Conservation (phyloP, 2,888 invertebrate genomes). For the Ormyrus nitidulus region DNA sequence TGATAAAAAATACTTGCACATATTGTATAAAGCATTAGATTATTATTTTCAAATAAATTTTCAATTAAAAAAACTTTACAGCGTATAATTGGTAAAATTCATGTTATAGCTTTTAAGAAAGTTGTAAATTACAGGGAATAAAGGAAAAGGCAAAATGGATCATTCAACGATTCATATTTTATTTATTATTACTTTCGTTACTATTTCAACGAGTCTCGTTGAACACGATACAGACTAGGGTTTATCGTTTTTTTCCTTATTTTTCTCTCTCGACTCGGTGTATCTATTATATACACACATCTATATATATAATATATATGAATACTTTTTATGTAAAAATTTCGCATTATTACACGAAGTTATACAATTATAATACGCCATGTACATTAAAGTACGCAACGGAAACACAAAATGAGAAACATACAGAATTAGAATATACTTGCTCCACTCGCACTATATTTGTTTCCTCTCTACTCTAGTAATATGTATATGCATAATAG, state of each 20-base stretch:
- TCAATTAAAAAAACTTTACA: neutral
- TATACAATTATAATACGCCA: constrained; percentile 52
- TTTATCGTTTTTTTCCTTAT: constrained; percentile 52
- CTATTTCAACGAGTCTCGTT: constrained; percentile 58
- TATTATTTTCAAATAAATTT: neutral
- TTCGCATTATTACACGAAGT: constrained; percentile 50
- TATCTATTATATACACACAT: constrained; percentile 54
- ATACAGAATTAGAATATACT: constrained; percentile 13
- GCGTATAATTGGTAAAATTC: constrained; percentile 5
- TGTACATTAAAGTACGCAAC: constrained; percentile 48
- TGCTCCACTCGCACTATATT: neutral
- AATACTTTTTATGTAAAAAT: constrained; percentile 57
- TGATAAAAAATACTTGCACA: neutral
- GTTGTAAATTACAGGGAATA: constrained; percentile 16
- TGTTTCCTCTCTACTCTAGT: neutral
- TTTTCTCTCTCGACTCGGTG: constrained; percentile 48
- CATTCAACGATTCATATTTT: constrained; percentile 56
- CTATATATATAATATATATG: constrained; percentile 41
- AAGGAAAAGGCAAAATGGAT: constrained; percentile 31
- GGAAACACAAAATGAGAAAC: constrained; percentile 43
- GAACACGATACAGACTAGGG: constrained; percentile 59
- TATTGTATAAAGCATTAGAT: neutral
- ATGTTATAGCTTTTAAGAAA: neutral
- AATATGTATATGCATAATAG: too few relatives aligned
- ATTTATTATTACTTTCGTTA: constrained; percentile 58